These are phyloP conservation scores for Heptranchias perlo DNA, from an alignment of 2,113 vertebrate genomes.

Conservation along the genomic window DNA sequence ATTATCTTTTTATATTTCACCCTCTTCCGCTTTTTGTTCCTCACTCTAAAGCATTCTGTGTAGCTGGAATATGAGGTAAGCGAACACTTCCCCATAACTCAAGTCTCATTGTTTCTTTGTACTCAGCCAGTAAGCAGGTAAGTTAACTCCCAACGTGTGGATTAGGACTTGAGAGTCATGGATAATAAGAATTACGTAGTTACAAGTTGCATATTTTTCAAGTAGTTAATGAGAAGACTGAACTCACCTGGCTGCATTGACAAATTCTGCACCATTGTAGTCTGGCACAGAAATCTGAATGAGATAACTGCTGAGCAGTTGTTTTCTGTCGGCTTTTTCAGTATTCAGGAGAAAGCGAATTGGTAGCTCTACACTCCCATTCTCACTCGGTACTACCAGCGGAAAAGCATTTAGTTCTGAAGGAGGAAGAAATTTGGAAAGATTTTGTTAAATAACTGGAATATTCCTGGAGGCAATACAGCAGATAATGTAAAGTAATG, in stretches of 20 bases:
- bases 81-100: background rate
- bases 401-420: slow-evolving; percentile 38
- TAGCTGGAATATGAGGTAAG: background rate
- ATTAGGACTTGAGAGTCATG: background rate
- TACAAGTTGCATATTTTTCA: background rate
- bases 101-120: background rate
- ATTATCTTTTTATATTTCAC: background rate
- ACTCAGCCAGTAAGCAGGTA: too few relatives aligned
- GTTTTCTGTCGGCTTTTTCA: background rate
- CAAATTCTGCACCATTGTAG: background rate
- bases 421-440: background rate
- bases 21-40: background rate
- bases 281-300: background rate
- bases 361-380: background rate
- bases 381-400: background rate
- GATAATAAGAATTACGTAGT: background rate
- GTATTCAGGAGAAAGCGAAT: slow-evolving; percentile 33
- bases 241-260: slow-evolving; percentile 37
- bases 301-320: slow-evolving; percentile 26
- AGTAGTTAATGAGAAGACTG: background rate
- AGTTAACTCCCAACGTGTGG: too few relatives aligned
- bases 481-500: background rate
- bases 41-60: background rate
- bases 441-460: background rate
- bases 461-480: background rate